A percentile compares a stretch with the other conserved stretches of the same genome.
Evolutionary conservation across 2,113 vertebrate species (phyloP).

Genomic region (Oceanites oceanicus): DNA sequence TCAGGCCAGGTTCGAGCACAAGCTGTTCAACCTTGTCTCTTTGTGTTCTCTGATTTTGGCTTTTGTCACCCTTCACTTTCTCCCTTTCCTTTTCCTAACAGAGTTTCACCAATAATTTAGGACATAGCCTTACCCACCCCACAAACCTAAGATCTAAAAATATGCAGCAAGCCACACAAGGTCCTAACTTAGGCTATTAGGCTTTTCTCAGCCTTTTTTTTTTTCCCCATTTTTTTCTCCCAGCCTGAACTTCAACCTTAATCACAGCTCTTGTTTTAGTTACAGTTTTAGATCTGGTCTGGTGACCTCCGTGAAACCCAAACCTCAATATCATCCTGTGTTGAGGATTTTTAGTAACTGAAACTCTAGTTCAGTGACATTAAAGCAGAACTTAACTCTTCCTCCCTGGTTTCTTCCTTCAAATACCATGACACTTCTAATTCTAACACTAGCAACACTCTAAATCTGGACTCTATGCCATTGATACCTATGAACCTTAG

Average conservation of each 20-base stretch:
- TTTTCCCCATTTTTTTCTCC: neutral
- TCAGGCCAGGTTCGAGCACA: neutral
- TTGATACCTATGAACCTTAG: neutral
- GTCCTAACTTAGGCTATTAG: neutral
- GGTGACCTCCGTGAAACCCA: neutral
- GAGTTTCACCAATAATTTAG: neutral
- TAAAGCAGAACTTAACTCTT: neutral
- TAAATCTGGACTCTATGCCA: neutral
- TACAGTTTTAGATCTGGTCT: neutral
- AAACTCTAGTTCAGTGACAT: neutral
- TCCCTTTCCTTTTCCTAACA: neutral
- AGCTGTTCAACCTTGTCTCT: neutral
- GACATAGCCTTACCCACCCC: neutral
- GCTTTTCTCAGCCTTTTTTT: neutral
- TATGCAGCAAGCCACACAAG: neutral
- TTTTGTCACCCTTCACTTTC: neutral
- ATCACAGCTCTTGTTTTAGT: constrained; percentile 14
- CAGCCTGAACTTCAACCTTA: neutral
- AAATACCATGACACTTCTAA: neutral
- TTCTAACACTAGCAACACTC: neutral
- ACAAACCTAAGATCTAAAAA: neutral
- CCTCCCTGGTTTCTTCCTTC: neutral
- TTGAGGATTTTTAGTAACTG: neutral
- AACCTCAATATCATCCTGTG: neutral
- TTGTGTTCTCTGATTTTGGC: neutral